Conservation (phyloP, 2,888 invertebrate genomes). For the Allygus modestus region DNA sequence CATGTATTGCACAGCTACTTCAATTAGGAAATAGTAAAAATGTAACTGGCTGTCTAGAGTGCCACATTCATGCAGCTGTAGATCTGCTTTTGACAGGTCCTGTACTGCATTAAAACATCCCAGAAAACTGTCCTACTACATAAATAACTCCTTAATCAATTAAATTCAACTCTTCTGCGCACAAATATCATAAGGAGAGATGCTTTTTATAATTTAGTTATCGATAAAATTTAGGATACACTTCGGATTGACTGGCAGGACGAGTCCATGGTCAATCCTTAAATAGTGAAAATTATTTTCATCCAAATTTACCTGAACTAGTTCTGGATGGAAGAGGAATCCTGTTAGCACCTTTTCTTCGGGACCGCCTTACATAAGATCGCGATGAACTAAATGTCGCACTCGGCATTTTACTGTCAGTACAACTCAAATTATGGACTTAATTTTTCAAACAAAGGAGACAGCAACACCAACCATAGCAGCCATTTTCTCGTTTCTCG, state of each 20-base stretch:
- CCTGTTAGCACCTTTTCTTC: constrained; percentile 94
- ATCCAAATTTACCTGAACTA: constrained; percentile 81
- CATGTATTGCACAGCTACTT: too few species aligned
- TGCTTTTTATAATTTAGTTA: background rate
- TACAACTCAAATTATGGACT: background rate
- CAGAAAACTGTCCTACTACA: too few species aligned
- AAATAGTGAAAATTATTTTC: constrained; percentile 53
- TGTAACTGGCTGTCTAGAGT: background rate
- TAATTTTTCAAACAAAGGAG: constrained; percentile 83
- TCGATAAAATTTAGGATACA: constrained; percentile 46
- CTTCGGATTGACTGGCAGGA: constrained; percentile 58
- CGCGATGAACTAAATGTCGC: constrained; percentile 96
- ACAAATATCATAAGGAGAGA: too few species aligned
- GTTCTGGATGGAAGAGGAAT: constrained; percentile 89
- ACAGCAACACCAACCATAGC: constrained; percentile 84
- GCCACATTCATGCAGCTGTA: constrained; percentile 1
- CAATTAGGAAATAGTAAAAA: background rate
- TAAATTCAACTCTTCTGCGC: too few species aligned
- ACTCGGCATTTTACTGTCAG: constrained; percentile 89
- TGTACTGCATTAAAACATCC: background rate
- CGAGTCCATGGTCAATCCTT: constrained; percentile 61
- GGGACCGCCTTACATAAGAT: constrained; percentile 93
- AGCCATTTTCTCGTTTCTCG: constrained; percentile 85
- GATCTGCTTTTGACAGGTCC: constrained; percentile 50
- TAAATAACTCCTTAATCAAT: too few species aligned